Conservation (phyloP, 2,797 vertebrate genomes). For the Chloroceryle amazona region DNA sequence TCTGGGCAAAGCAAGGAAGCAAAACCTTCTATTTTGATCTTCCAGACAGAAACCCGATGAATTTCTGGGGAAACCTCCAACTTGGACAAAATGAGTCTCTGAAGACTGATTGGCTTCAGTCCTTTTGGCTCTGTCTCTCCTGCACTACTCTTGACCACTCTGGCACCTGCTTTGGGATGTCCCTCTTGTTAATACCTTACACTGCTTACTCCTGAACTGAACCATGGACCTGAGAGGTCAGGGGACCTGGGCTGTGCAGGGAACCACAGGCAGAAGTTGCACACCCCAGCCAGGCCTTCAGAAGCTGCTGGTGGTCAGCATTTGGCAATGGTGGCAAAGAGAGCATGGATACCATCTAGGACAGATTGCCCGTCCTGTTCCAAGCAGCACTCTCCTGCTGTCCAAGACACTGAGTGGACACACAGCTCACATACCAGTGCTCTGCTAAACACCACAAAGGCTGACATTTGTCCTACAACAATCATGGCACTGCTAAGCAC, state of each 20-base stretch:
- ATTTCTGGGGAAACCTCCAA: not conserved
- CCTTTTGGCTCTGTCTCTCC: not conserved
- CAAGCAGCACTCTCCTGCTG: accelerated
- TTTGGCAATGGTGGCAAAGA: not conserved
- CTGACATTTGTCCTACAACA: not conserved
- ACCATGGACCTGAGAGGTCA: not conserved
- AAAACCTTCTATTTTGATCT: not conserved
- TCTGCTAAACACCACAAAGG: not conserved
- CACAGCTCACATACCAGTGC: not conserved
- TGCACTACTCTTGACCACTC: not conserved
- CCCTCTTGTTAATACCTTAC: not conserved
- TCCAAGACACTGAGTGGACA: not conserved
- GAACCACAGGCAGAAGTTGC: accelerated
- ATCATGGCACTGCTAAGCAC: not conserved
- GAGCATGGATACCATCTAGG: not conserved
- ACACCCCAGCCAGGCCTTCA: accelerated
- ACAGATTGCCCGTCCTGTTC: not conserved
- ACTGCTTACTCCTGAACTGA: not conserved
- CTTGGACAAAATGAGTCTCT: not conserved
- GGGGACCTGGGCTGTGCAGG: not conserved
- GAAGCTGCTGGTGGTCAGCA: not conserved
- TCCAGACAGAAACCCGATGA: not conserved
- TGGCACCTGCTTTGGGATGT: not conserved
- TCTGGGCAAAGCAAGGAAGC: not conserved
- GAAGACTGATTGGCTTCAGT: not conserved